Conservation (phyloP, 2,113 vertebrate species). For the Malurus elegans region DNA sequence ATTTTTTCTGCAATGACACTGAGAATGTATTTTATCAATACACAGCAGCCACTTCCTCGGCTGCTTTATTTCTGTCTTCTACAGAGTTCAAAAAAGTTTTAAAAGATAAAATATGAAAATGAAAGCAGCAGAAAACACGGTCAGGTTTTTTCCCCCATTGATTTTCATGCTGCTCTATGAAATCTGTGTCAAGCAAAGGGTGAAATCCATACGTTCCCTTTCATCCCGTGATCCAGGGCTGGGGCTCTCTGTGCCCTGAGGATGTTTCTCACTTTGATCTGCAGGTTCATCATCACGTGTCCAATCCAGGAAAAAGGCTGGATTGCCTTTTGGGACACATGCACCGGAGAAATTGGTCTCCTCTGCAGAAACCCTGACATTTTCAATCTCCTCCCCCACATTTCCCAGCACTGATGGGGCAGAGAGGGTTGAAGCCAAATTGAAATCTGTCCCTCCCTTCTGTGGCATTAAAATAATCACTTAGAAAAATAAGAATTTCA, state of each 20-base stretch:
- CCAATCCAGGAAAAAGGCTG: background rate
- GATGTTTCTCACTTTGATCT: background rate
- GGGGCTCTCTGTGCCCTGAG: background rate
- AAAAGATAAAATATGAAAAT: background rate
- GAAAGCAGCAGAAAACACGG: background rate
- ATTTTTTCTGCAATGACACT: background rate
- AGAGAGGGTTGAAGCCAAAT: background rate
- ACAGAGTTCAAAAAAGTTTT: background rate
- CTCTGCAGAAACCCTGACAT: background rate
- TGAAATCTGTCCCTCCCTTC: background rate
- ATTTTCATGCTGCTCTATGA: background rate
- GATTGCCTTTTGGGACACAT: background rate
- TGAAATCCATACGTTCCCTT: background rate
- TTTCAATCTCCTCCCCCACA: background rate
- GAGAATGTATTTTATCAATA: background rate
- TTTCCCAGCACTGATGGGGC: background rate
- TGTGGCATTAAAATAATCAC: background rate
- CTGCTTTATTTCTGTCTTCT: background rate
- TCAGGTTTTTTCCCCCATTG: accelerated
- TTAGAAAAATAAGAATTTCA: background rate
- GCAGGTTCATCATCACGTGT: background rate
- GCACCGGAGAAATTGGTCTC: background rate
- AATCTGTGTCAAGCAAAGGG: background rate
- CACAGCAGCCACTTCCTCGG: accelerated
- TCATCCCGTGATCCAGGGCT: background rate